Conservation (phyloP, 2,797 vertebrate genomes). For the Phataginus tricuspis region DNA sequence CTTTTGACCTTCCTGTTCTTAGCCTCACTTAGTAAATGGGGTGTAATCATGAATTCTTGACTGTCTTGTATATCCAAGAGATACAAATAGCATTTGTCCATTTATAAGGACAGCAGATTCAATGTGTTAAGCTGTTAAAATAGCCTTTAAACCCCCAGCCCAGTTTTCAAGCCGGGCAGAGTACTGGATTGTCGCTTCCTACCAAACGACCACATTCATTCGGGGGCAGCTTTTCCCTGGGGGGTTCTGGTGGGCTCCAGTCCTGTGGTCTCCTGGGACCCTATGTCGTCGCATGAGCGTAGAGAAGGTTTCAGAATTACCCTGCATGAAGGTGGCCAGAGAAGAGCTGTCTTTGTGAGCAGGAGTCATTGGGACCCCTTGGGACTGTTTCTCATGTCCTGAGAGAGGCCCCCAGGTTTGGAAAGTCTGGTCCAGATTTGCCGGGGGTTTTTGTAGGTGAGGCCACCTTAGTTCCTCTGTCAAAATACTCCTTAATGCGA, state of each 20-base stretch:
- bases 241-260: background rate
- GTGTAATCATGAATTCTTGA: constrained; percentile 43
- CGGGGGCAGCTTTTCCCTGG: background rate
- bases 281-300: fast-evolving
- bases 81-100: background rate
- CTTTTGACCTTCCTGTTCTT: background rate
- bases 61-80: background rate
- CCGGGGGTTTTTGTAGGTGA: background rate
- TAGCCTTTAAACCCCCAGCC: background rate
- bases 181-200: background rate
- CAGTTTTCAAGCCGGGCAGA: background rate
- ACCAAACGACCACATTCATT: background rate
- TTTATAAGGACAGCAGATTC: background rate
- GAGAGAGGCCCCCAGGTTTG: background rate
- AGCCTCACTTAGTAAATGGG: background rate
- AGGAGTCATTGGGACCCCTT: background rate
- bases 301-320: background rate
- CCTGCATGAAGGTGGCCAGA: background rate
- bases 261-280: background rate
- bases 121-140: background rate
- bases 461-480: background rate
- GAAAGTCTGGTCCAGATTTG: background rate
- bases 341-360: background rate
- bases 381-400: background rate
- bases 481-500: background rate